Percentiles rank a stretch among this genome's conserved stretches.
Evolutionary conservation across 2,888 invertebrate species (phyloP).

Genomic region (Zaprionus lineosus): DNA sequence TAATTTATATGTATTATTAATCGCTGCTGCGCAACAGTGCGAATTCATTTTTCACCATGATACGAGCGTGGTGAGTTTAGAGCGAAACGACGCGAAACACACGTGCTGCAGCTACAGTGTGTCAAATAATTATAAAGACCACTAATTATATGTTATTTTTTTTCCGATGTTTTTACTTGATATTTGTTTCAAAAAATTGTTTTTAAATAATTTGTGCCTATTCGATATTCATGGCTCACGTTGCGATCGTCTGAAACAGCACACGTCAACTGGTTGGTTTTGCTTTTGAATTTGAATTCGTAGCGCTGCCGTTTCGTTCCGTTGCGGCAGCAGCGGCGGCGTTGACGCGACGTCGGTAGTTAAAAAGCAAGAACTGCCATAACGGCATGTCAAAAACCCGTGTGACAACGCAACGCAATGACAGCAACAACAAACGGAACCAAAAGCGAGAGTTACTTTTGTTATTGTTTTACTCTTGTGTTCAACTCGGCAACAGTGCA

Average conservation of each 20-base stretch:
- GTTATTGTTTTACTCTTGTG: conserved; percentile 10
- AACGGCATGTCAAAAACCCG: conserved; percentile 14
- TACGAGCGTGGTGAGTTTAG: conserved; percentile 45
- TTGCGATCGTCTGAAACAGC: conserved; percentile 53
- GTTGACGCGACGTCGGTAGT: conserved; percentile 33
- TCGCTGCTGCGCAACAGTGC: conserved; percentile 26
- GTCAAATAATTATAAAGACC: background rate
- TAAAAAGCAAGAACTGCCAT: conserved; percentile 35
- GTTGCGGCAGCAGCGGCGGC: conserved; percentile 7
- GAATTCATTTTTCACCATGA: conserved; percentile 36
- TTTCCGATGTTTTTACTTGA: background rate
- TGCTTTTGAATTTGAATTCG: conserved; percentile 37
- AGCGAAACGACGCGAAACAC: conserved; percentile 8
- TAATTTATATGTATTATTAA: conserved; percentile 25
- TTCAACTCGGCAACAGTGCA: conserved; percentile 40
- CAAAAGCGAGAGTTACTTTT: conserved; percentile 34
- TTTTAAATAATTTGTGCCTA: background rate
- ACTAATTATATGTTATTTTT: background rate
- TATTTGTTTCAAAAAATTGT: background rate
- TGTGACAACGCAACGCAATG: conserved; percentile 20
- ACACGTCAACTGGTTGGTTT: conserved; percentile 64
- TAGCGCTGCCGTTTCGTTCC: conserved; percentile 25
- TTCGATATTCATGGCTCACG: conserved; percentile 14
- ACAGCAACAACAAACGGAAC: conserved; percentile 45
- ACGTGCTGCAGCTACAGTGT: conserved; percentile 29